A percentile compares a stretch with the other conserved stretches of the same genome.
Evolutionary conservation across 2,113 vertebrate species (phyloP).

Genomic region (Sapayoa aenigma): DNA sequence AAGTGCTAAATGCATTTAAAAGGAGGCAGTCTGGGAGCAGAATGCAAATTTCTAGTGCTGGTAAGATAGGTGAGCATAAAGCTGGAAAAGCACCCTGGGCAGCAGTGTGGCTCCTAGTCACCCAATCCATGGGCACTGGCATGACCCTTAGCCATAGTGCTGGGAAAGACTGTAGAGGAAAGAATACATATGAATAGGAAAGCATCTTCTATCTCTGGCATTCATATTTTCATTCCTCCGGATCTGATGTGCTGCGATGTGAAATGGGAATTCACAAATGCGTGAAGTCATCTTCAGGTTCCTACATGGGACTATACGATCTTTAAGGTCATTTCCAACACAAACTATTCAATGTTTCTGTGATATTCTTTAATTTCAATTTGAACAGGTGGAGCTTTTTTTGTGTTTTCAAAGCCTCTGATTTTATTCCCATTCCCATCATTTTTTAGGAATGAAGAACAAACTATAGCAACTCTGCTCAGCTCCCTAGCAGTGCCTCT

Average conservation of each 20-base stretch:
- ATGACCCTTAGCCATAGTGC: not conserved
- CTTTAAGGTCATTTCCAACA: not conserved
- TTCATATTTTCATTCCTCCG: not conserved
- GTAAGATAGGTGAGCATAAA: not conserved
- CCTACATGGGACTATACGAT: not conserved
- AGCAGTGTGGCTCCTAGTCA: not conserved
- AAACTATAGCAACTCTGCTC: not conserved
- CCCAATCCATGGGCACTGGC: rapidly evolving
- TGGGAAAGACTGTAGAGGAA: not conserved
- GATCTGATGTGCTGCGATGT: not conserved
- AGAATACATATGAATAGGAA: rapidly evolving
- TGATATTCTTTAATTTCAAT: not conserved
- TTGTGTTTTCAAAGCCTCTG: not conserved
- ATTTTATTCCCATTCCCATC: not conserved
- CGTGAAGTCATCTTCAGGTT: not conserved
- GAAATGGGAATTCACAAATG: not conserved
- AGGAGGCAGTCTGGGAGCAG: not conserved
- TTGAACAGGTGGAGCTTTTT: not conserved
- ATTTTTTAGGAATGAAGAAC: not conserved
- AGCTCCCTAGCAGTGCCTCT: not conserved
- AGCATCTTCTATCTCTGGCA: not conserved
- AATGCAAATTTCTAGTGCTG: not conserved
- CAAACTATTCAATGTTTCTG: not conserved
- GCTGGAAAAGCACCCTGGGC: not conserved
- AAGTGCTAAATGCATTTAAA: not conserved